Conservation (phyloP, 2,888 invertebrate species). For the Lymantria dispar region DNA sequence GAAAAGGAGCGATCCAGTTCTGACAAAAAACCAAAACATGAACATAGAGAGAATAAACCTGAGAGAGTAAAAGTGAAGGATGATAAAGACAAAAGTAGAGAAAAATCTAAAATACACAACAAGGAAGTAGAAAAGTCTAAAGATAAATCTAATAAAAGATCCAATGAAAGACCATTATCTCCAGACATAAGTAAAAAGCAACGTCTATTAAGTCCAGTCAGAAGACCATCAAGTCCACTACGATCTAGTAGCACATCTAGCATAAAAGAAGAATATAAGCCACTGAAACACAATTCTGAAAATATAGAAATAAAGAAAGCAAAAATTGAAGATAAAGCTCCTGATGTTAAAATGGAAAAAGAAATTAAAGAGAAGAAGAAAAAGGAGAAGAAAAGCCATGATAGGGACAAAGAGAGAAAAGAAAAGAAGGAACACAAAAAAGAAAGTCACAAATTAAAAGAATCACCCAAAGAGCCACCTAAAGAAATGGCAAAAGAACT, state of each 20-base stretch:
- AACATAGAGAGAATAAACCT: constrained; percentile 68
- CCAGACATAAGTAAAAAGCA: constrained; percentile 68
- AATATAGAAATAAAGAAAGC: constrained; percentile 57
- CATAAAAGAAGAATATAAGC: constrained; percentile 70
- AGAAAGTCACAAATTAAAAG: constrained; percentile 76
- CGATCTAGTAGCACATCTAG: constrained; percentile 70
- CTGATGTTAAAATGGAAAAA: constrained; percentile 79
- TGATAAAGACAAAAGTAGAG: constrained; percentile 76
- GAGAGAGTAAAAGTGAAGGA: constrained; percentile 74
- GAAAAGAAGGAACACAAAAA: constrained; percentile 82
- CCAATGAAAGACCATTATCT: constrained; percentile 65
- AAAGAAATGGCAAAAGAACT: constrained; percentile 63
- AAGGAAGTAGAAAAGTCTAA: constrained; percentile 82
- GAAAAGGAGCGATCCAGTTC: constrained; percentile 79
- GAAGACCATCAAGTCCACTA: constrained; percentile 60
- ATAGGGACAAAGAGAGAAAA: constrained; percentile 83
- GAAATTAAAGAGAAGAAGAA: constrained; percentile 81
- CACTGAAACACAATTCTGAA: constrained; percentile 55
- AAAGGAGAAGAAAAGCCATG: constrained; percentile 85
- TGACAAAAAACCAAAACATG: constrained; percentile 76
- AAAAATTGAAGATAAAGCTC: constrained; percentile 74
- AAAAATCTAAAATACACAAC: constrained; percentile 76
- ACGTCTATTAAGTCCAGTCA: constrained; percentile 55
- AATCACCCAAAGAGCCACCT: constrained; percentile 65
- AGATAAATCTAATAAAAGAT: constrained; percentile 79